These are phyloP conservation scores for Gobionotothen gibberifrons DNA, from an alignment of 2,797 vertebrate genomes.

Conservation along the genomic window DNA sequence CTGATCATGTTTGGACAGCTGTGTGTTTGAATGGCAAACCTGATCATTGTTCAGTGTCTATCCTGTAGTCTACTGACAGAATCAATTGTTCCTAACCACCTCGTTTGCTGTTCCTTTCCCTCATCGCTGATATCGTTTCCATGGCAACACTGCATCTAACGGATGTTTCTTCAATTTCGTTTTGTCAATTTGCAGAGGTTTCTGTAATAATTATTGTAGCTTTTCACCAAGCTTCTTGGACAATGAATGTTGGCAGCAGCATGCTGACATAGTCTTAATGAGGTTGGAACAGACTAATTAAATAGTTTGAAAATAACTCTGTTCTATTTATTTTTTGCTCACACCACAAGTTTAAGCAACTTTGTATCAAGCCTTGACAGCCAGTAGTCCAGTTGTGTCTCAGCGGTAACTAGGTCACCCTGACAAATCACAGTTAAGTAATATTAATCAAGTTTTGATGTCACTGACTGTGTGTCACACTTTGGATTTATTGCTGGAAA, in stretches of 20 bases:
- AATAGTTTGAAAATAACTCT: slow-evolving; percentile 1
- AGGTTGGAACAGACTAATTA: slow-evolving; percentile 23
- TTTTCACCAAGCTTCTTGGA: slow-evolving; percentile 13
- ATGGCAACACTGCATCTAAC: slow-evolving; percentile 23
- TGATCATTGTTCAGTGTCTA: neutral
- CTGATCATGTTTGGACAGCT: neutral
- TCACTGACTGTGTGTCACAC: slow-evolving; percentile 12
- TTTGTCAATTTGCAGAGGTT: neutral
- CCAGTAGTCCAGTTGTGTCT: slow-evolving; percentile 24
- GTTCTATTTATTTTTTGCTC: slow-evolving; percentile 11
- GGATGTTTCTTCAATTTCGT: neutral
- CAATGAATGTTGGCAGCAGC: slow-evolving; percentile 5
- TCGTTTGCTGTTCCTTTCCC: slow-evolving; percentile 14
- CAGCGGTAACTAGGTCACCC: slow-evolving; percentile 35
- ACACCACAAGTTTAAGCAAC: neutral
- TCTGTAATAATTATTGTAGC: slow-evolving; percentile 19
- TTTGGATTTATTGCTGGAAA: slow-evolving; percentile 26
- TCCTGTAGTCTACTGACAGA: slow-evolving; percentile 11
- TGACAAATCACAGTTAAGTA: slow-evolving; percentile 36
- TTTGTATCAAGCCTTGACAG: slow-evolving; percentile 16
- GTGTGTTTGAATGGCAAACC: neutral
- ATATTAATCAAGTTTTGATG: slow-evolving; percentile 33
- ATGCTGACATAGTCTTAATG: slow-evolving; percentile 26
- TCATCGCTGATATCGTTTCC: slow-evolving; percentile 32
- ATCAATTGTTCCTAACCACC: neutral